phyloP scores from a whole-genome alignment of 1,140 invertebrate genomes.

The Pachypeltis micranthus region DNA sequence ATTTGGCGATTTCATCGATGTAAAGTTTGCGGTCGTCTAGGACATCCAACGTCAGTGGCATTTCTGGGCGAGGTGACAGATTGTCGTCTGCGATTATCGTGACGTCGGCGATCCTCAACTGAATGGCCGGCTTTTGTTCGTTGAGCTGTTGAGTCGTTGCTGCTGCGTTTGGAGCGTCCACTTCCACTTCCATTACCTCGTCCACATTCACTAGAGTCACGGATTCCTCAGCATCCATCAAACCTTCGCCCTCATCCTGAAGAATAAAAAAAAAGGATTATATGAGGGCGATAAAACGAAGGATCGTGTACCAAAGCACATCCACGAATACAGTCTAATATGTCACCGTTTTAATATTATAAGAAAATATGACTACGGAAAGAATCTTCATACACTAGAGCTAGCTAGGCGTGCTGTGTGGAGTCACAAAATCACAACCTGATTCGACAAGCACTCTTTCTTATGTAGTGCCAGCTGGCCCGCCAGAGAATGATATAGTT shows the following conservation, averaged over 20 bases:
- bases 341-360: too few species aligned
- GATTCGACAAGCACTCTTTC: too few species aligned
- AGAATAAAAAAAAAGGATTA: too few species aligned
- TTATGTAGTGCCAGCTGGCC: too few species aligned
- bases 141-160: neutral
- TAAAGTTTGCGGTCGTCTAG: constrained; percentile 17
- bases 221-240: constrained; percentile 29
- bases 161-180: neutral
- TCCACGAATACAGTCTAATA: too few species aligned
- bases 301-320: too few species aligned
- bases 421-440: too few species aligned
- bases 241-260: constrained; percentile 36
- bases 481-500: too few species aligned
- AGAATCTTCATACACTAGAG: too few species aligned
- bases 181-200: constrained; percentile 21
- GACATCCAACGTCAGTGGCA: neutral
- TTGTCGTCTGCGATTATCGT: constrained; percentile 2
- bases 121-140: neutral
- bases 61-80: neutral
- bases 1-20: constrained; percentile 22
- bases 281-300: too few species aligned
- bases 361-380: too few species aligned
- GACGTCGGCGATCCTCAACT: constrained; percentile 2
- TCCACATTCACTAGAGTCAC: constrained; percentile 7
- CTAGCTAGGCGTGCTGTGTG: too few species aligned